These are phyloP conservation scores for Morone chrysops DNA, from an alignment of 2,113 vertebrate genomes.

Conservation along the genomic window DNA sequence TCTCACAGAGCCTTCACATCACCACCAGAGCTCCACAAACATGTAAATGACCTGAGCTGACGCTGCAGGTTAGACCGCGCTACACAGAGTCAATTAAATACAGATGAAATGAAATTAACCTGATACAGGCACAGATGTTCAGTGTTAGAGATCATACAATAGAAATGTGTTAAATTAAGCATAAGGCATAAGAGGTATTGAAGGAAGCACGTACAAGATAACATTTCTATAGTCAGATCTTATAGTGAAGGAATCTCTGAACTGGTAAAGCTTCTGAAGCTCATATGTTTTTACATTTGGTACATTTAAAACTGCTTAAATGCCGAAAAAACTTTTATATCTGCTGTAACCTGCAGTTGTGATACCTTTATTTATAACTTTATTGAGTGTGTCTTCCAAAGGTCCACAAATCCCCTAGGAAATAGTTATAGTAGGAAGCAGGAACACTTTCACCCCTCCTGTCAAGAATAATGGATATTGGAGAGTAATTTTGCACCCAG, in stretches of 20 bases:
- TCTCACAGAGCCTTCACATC: not conserved
- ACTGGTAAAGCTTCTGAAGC: not conserved
- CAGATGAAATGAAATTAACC: not conserved
- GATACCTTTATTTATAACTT: not conserved
- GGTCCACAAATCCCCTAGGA: constrained; percentile 19
- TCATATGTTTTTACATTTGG: not conserved
- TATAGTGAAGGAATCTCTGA: not conserved
- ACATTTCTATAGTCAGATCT: not conserved
- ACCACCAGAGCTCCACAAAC: no score
- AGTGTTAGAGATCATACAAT: not conserved
- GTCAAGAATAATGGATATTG: constrained; percentile 43
- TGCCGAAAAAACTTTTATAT: not conserved
- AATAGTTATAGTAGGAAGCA: not conserved
- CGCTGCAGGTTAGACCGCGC: not conserved
- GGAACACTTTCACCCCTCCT: constrained; percentile 24
- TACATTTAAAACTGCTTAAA: not conserved
- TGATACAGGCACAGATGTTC: not conserved
- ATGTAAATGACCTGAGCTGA: not conserved
- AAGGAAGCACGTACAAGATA: not conserved
- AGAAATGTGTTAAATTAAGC: not conserved
- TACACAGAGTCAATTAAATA: not conserved
- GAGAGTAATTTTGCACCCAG: constrained; percentile 8
- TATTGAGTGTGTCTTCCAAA: constrained; percentile 12
- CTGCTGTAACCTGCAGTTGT: not conserved
- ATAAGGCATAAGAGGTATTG: not conserved